Base-by-base conservation (phyloP, 2,113 vertebrate species). In the Crocuta crocuta region DNA sequence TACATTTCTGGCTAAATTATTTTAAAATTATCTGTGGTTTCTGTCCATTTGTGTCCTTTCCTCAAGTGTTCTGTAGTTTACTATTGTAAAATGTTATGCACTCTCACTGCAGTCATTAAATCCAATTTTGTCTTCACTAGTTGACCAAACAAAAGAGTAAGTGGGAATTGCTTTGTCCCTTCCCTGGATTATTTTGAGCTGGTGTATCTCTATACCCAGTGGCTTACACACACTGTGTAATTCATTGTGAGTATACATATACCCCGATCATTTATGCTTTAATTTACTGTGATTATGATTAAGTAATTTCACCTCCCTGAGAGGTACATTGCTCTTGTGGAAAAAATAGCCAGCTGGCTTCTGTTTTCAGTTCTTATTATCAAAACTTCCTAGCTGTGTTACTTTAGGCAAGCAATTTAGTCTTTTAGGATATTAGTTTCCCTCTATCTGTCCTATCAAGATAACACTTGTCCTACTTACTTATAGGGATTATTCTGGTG, bases 301-400 rank as follows among this genome's bases (percentile, higher is more conserved):
- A 95, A 88, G n/a, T 95, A 76, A 80, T 79, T 94, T 93, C 19
- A 66, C 23, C 45, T 97, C 31, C 31, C 39, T 7, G 50, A 66
- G 31, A 53, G 74, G 48, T 84, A 17, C 85, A n/a, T 80, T 70
- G 39, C 83, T 86, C 48, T 90, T 92, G 21, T 4, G 35, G 65
- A 84, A 92, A 5, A 58, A 35, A 26, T 55, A 23, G 43, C 63
- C 63, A 73, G 79, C 65, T 94, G 80, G 73, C 21, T 83, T 95
- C 53, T 73, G 81, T 68, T 94, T 78, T 79, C 74, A 79, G 23
- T 55, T 92, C 95, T 82, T 53, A 31, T 31, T 35, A 0, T 63
- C 82, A 74, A 23, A 21, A 28, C 39, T 96, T 81, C 55, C 85
- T 94, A 33, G 70, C 74, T 43, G 4, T 96, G 73, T 93, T 86